Conservation (phyloP, 2,888 invertebrate species). For the Apeira syringaria region DNA sequence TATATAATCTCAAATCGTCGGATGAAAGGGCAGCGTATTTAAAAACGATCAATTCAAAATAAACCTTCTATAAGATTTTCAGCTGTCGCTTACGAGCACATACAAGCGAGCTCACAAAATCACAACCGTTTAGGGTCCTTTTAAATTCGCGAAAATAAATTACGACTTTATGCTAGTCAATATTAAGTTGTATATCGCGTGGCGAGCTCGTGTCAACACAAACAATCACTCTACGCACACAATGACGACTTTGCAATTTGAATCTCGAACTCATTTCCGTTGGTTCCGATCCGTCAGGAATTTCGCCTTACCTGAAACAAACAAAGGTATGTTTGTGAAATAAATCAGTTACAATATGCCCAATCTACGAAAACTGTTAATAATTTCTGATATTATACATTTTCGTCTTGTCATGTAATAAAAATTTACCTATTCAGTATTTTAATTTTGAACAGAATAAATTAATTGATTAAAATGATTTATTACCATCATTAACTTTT, state of each 20-base stretch:
- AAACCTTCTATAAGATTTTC: constrained; percentile 61
- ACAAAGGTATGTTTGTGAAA: constrained; percentile 36
- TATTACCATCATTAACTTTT: constrained; percentile 17
- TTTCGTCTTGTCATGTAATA: constrained; percentile 8
- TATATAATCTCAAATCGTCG: neutral
- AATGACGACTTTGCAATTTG: constrained; percentile 48
- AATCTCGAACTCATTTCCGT: constrained; percentile 57
- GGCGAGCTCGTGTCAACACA: constrained; percentile 60
- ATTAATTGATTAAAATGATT: constrained; percentile 20
- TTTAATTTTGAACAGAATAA: constrained; percentile 13
- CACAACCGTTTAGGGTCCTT: constrained; percentile 36
- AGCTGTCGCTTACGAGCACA: constrained; percentile 61
- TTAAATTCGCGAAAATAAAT: constrained; percentile 58
- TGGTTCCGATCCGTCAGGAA: constrained; percentile 36
- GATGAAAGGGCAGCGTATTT: constrained; percentile 1
- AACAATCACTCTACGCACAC: constrained; percentile 57
- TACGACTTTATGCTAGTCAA: constrained; percentile 66
- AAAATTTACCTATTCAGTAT: constrained; percentile 12
- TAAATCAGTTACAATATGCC: neutral
- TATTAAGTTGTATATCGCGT: constrained; percentile 67
- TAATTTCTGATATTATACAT: neutral
- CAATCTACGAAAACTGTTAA: neutral
- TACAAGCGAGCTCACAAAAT: constrained; percentile 33
- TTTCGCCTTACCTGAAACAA: constrained; percentile 75
- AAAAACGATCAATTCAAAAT: constrained; percentile 31